Evolutionary conservation across 2,113 vertebrate species (phyloP).

Genomic region (Neotragus pygmaeus): DNA sequence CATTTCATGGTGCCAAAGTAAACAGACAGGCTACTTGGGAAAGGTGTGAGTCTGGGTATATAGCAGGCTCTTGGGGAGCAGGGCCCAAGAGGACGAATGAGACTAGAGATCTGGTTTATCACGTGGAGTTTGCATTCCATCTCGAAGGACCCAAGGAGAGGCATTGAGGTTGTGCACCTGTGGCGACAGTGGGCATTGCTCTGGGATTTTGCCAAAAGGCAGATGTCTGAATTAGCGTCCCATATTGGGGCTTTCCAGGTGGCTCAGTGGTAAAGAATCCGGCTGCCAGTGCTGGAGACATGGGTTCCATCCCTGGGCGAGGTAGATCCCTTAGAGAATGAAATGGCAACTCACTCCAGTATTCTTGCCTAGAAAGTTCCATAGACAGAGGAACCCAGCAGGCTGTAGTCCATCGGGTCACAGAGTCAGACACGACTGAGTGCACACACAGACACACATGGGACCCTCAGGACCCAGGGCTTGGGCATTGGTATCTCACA

Average conservation of each 20-base stretch:
- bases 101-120: background rate
- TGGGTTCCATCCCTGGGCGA: background rate
- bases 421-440: background rate
- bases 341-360: background rate
- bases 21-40: background rate
- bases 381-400: background rate
- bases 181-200: accelerated
- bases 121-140: accelerated
- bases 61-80: background rate
- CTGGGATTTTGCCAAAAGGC: too few species aligned
- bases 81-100: background rate
- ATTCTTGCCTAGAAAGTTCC: background rate
- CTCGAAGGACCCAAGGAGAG: background rate
- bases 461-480: background rate
- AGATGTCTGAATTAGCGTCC: accelerated
- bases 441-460: background rate
- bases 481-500: background rate
- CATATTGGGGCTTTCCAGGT: background rate
- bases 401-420: background rate
- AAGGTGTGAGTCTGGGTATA: background rate
- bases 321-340: background rate
- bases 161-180: accelerated
- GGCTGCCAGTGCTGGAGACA: background rate
- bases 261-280: background rate
- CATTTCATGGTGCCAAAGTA: background rate